These are phyloP conservation scores for Nycticebus coucang DNA, from an alignment of 2,113 vertebrate genomes.

Conservation along the genomic window DNA sequence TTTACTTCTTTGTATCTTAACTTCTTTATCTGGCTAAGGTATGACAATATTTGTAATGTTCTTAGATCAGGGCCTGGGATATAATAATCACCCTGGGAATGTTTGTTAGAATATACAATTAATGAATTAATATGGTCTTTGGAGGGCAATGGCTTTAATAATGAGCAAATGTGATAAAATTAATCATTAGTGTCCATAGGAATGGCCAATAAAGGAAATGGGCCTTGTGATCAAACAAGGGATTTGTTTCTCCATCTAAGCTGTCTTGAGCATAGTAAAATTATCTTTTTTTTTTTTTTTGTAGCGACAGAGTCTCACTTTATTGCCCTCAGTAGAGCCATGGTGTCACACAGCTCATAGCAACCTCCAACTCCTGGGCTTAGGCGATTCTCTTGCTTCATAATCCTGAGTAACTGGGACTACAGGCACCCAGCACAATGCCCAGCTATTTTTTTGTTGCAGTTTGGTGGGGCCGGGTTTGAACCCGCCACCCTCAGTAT, in stretches of 20 bases:
- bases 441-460: too few relatives aligned
- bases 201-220: not conserved
- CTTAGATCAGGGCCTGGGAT: not conserved
- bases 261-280: not conserved
- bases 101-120: not conserved
- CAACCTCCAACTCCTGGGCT: too few relatives aligned
- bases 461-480: too few relatives aligned
- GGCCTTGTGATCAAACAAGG: not conserved
- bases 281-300: not conserved
- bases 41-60: not conserved
- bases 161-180: slow-evolving; percentile 2
- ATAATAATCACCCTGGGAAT: not conserved
- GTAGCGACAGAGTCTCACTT: too few relatives aligned
- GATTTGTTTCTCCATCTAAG: slow-evolving; percentile 25
- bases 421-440: too few relatives aligned
- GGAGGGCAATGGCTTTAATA: not conserved
- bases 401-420: too few relatives aligned
- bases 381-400: too few relatives aligned
- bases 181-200: not conserved
- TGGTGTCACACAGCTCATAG: too few relatives aligned
- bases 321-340: too few relatives aligned
- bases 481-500: too few relatives aligned
- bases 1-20: not conserved
- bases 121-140: not conserved
- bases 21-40: not conserved